Percentiles rank a stretch among this genome's conserved stretches.
Evolutionary conservation across 37 sponge, comb jelly and placozoan genomes (phyloP).

Genomic region (Aplysina aerophoba): DNA sequence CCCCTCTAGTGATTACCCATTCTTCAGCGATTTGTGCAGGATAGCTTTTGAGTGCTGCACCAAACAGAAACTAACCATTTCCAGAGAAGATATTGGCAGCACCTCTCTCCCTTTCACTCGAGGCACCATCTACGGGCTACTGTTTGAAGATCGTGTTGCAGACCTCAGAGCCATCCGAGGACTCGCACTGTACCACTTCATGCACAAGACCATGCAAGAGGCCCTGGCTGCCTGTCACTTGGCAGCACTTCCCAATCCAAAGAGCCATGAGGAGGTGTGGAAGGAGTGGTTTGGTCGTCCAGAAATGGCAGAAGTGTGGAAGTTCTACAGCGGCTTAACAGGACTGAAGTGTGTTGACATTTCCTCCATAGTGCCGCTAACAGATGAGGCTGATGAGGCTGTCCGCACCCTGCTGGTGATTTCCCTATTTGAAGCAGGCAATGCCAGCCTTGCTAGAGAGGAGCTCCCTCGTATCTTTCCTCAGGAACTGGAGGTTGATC

Average conservation of each 20-base stretch:
- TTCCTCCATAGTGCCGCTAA: neutral
- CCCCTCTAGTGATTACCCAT: neutral
- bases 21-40: neutral
- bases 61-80: neutral
- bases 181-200: neutral
- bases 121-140: conserved; percentile 21
- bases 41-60: conserved; percentile 1
- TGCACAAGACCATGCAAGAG: conserved; percentile 22
- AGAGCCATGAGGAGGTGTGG: neutral
- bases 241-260: neutral
- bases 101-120: neutral
- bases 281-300: neutral
- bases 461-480: neutral
- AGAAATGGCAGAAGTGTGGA: conserved; percentile 29
- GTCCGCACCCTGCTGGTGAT: neutral
- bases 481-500: neutral
- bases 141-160: neutral
- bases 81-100: neutral
- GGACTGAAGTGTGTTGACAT: neutral
- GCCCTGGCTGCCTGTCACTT: conserved; percentile 16
- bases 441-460: neutral
- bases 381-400: neutral
- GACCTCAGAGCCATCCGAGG: neutral
- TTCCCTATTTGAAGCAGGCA: conserved; percentile 7
- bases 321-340: conserved; percentile 19